These are phyloP conservation scores for Cataglyphis livida DNA, from an alignment of 2,888 invertebrate genomes.

Conservation along the genomic window DNA sequence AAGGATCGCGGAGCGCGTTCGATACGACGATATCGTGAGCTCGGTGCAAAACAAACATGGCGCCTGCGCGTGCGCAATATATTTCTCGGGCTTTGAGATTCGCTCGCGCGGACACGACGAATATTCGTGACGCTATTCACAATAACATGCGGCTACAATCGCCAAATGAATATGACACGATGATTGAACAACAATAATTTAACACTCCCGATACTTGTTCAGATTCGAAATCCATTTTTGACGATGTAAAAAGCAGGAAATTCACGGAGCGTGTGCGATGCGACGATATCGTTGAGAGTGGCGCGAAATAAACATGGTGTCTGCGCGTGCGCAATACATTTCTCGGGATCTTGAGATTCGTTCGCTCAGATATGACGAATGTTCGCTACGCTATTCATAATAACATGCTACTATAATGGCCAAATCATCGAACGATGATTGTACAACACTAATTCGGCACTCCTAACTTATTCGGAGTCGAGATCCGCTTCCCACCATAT, in stretches of 20 bases:
- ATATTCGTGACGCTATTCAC: background rate
- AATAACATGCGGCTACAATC: background rate
- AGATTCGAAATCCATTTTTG: background rate
- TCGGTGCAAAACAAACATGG: constrained; percentile 8
- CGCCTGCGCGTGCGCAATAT: background rate
- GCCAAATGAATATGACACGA: background rate
- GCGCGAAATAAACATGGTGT: background rate
- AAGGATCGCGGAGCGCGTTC: background rate
- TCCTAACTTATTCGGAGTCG: background rate
- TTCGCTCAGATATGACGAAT: too few species aligned
- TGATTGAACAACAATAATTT: background rate
- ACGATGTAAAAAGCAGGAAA: background rate
- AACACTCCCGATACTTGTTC: background rate
- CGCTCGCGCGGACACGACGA: too few species aligned
- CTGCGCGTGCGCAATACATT: background rate
- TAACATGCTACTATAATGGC: background rate
- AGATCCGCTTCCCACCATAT: background rate
- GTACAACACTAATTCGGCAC: background rate
- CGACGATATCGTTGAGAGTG: background rate
- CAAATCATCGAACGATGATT: background rate
- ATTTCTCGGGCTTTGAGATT: too few species aligned
- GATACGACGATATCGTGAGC: background rate
- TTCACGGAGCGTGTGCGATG: background rate
- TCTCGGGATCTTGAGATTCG: background rate
- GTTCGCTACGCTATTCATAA: background rate